These are phyloP conservation scores for Tychaedon coryphoeus DNA, from an alignment of 2,113 vertebrate genomes.

Conservation along the genomic window DNA sequence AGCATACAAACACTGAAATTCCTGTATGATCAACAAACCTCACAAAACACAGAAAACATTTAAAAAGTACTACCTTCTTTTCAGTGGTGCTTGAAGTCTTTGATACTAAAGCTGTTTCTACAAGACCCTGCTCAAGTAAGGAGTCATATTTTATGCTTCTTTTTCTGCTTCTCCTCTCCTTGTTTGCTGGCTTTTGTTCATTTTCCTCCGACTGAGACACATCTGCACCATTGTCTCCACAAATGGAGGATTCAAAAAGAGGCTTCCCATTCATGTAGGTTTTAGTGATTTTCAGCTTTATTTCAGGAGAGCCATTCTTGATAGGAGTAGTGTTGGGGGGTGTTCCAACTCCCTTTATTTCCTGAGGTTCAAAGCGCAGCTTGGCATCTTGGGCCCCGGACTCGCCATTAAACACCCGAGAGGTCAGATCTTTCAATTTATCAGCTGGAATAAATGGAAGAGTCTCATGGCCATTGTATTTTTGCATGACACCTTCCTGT, in stretches of 20 bases:
- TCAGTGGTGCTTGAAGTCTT: conserved; percentile 60
- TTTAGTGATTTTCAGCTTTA: conserved; percentile 90
- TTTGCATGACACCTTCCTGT: conserved; percentile 87
- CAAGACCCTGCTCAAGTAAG: conserved; percentile 71
- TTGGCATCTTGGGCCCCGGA: conserved; percentile 80
- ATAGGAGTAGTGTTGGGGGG: conserved; percentile 77
- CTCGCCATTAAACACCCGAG: conserved; percentile 90
- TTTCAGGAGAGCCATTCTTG: conserved; percentile 85
- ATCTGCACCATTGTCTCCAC: conserved; percentile 77
- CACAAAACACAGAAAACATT: neutral
- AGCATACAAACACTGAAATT: neutral
- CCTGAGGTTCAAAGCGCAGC: conserved; percentile 78
- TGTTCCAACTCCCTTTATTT: conserved; percentile 81
- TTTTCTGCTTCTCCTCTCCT: conserved; percentile 78
- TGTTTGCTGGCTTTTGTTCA: conserved; percentile 71
- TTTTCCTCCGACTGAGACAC: conserved; percentile 64
- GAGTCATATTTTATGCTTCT: conserved; percentile 76
- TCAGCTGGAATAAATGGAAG: conserved; percentile 80
- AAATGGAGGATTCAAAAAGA: conserved; percentile 84
- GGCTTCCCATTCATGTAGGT: conserved; percentile 86
- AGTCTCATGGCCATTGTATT: conserved; percentile 85
- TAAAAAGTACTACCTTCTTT: conserved; percentile 68
- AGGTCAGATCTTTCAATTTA: conserved; percentile 90
- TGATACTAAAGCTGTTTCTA: conserved; percentile 61
- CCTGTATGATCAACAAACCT: neutral